phyloP scores from a whole-genome alignment of 2,797 vertebrate genomes.

The Oreochromis mossambicus region DNA sequence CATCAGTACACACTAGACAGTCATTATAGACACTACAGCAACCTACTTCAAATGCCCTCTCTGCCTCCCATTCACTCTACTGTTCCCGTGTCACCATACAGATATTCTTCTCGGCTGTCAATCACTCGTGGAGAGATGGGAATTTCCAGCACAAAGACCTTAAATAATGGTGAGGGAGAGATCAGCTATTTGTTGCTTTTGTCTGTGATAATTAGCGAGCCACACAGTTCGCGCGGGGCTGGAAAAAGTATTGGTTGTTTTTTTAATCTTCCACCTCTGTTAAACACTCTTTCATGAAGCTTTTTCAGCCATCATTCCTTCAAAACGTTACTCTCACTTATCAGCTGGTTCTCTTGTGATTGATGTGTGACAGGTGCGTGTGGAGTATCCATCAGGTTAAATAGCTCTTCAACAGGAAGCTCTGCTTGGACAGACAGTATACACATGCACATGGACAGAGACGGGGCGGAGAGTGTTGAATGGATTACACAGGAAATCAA shows the following conservation, averaged over 20 bases:
- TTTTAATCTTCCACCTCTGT: slow-evolving; percentile 44
- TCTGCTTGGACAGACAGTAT: background rate
- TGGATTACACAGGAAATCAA: background rate
- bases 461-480: background rate
- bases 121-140: slow-evolving; percentile 12
- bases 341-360: background rate
- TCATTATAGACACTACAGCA: slow-evolving; percentile 54
- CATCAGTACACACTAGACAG: slow-evolving; percentile 46
- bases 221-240: background rate
- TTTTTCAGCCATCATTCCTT: background rate
- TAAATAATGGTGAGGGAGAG: background rate
- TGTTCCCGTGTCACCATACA: slow-evolving; percentile 23
- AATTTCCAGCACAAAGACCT: slow-evolving; percentile 21
- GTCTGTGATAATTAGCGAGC: slow-evolving; percentile 20
- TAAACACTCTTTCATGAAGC: background rate
- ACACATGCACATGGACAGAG: background rate
- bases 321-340: background rate
- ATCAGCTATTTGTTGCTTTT: slow-evolving; percentile 19
- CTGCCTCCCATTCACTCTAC: slow-evolving; percentile 17
- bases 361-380: background rate
- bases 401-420: background rate
- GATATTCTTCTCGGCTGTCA: slow-evolving; percentile 44
- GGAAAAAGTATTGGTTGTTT: background rate
- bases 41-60: slow-evolving; percentile 42
- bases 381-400: background rate